Evolutionary conservation across 2,888 invertebrate genomes (phyloP).

Genomic region (Drosophila paranaensis): DNA sequence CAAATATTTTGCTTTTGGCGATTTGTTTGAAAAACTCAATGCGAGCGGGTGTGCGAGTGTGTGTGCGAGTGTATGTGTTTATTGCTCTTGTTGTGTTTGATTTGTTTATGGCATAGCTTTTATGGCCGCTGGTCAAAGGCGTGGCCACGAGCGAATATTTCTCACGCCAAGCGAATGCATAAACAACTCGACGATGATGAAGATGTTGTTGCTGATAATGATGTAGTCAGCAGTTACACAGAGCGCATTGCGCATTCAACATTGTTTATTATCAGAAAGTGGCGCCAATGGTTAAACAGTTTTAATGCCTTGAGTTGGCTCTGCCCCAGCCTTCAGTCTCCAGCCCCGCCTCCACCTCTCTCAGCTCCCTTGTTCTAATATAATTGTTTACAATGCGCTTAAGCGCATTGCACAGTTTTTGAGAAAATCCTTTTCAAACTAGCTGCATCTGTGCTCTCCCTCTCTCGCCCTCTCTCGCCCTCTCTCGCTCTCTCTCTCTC

Average conservation of each 20-base stretch:
- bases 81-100: slow-evolving; percentile 40
- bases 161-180: slow-evolving; percentile 66
- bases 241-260: slow-evolving; percentile 1
- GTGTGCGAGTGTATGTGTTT: slow-evolving; percentile 30
- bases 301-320: slow-evolving; percentile 48
- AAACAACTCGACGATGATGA: slow-evolving; percentile 52
- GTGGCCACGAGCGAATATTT: slow-evolving; percentile 59
- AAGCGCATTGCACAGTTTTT: slow-evolving; percentile 34
- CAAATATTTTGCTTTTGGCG: slow-evolving; percentile 66
- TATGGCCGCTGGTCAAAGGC: slow-evolving; percentile 62
- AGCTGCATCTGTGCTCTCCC: slow-evolving; percentile 16
- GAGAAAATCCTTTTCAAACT: slow-evolving; percentile 20
- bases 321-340: slow-evolving; percentile 1
- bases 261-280: slow-evolving; percentile 79
- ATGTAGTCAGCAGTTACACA: slow-evolving; percentile 32
- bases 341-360: too few relatives aligned
- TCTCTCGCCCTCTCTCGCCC: not conserved
- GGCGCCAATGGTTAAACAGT: slow-evolving; percentile 76
- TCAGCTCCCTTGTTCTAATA: not conserved
- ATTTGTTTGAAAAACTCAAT: slow-evolving; percentile 43
- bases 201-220: not conserved
- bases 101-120: slow-evolving; percentile 55
- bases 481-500: not conserved
- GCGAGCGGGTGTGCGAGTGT: slow-evolving; percentile 7
- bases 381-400: slow-evolving; percentile 64